Evolutionary conservation across 2,888 invertebrate species (phyloP), one percentile per base, ranked within the genome.

Genomic region (Tipula vernalis): DNA sequence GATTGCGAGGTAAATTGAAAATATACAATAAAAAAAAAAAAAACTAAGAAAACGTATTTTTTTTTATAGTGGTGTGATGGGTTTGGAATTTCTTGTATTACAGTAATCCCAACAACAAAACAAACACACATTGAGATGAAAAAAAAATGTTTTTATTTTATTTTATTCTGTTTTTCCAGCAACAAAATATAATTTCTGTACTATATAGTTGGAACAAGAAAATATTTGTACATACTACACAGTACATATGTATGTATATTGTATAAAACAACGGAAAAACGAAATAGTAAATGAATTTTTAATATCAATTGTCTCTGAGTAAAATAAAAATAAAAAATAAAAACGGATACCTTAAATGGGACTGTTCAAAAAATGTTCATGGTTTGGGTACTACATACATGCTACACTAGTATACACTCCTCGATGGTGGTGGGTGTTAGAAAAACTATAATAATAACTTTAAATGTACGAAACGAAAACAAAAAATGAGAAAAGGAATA

Each of bases 271-370:
- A 84, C 36, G 41, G 41, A 39, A 87, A 85, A 41, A 51, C 42
- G 42, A 36, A 84, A 84, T 87, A 86, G 83, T 87, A 87, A 87
- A 87, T 87, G 87, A 87, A 87, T 87, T 86, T 87, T 87, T 87
- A 86, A 87, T 87, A 85, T 86, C 87, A 87, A 87, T 87, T 87
- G 87, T 87, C 87, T 87, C 86, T 87, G 86, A 86, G 83, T 71
- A 86, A 86, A 71, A 87, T 86, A 87, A 87, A 71, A 51, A 28
- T 28, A 28, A 28, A 28, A 28, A 28, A 28, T 28, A 51, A 71
- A 71, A 71, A 57, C 51, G 51, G 10, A 71, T 71, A 71, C 71
- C 71, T 71, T 71, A 71, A 71, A 71, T 71, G 71, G 71, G 71
- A 71, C 71, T 71, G 71, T 71, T 71, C 71, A 71, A 71, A 57